Conservation (phyloP, 2,113 vertebrate species). For the Ciconia stormi region DNA sequence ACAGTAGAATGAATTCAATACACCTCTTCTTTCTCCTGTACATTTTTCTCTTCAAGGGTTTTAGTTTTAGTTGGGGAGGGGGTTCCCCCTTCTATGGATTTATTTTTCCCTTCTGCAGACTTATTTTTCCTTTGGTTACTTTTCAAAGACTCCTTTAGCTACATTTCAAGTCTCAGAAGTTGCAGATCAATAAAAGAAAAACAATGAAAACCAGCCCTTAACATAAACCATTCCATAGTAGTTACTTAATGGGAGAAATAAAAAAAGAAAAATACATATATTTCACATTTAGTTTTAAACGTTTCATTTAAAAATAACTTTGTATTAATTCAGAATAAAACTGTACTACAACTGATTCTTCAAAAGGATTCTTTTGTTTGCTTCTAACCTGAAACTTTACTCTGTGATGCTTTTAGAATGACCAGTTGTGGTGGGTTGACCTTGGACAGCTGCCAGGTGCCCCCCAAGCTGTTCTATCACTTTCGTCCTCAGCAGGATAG, state of each 20-base stretch:
- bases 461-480: neutral
- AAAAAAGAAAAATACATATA: rapidly evolving
- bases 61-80: neutral
- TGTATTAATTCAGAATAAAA: neutral
- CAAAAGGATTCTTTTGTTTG: neutral
- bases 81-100: neutral
- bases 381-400: neutral
- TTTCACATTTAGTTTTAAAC: neutral
- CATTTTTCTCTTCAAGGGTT: neutral
- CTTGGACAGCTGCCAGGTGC: neutral
- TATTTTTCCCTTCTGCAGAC: neutral
- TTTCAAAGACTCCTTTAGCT: neutral
- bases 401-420: neutral
- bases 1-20: neutral
- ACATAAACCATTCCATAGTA: neutral
- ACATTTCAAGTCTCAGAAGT: neutral
- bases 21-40: neutral
- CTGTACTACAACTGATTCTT: neutral
- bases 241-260: neutral
- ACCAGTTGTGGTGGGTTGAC: neutral
- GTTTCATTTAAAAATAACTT: neutral
- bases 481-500: neutral
- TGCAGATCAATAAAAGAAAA: neutral
- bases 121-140: neutral
- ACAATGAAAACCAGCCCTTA: neutral